phyloP scores from a whole-genome alignment of 2,888 invertebrate species.

The Drosophila melanosoma region DNA sequence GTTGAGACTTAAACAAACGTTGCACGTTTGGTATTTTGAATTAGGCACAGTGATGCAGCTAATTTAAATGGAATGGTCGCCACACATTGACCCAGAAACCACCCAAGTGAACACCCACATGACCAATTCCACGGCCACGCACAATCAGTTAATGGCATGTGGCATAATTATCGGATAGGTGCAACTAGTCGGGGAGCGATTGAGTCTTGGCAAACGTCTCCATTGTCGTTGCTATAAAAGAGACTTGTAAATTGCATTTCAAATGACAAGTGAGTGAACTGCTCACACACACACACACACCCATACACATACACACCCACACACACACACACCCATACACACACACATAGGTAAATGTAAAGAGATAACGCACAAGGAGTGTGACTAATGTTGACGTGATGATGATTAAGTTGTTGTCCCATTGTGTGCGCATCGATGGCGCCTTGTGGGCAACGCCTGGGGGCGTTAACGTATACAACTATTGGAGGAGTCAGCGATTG shows the following conservation, averaged over 20 bases:
- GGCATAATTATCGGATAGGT: slow-evolving; percentile 69
- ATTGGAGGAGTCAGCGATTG: slow-evolving; percentile 46
- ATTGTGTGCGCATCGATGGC: slow-evolving; percentile 59
- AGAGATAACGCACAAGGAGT: slow-evolving; percentile 67
- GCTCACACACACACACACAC: slow-evolving; percentile 1
- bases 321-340: slow-evolving; percentile 3
- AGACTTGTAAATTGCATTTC: slow-evolving; percentile 74
- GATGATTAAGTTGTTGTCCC: slow-evolving; percentile 77
- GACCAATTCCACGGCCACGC: background rate
- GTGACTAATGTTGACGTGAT: slow-evolving; percentile 77
- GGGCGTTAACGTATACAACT: slow-evolving; percentile 32
- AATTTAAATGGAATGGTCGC: slow-evolving; percentile 45
- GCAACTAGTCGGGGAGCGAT: slow-evolving; percentile 43
- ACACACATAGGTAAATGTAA: slow-evolving; percentile 17
- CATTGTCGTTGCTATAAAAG: slow-evolving; percentile 71
- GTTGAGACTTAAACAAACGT: slow-evolving; percentile 47
- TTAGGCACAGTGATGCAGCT: slow-evolving; percentile 45
- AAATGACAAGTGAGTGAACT: slow-evolving; percentile 61
- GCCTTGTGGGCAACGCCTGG: slow-evolving; percentile 45
- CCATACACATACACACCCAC: slow-evolving; percentile 1
- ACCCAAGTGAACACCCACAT: background rate
- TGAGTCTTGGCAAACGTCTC: slow-evolving; percentile 58
- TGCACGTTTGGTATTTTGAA: slow-evolving; percentile 47
- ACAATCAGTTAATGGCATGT: slow-evolving; percentile 59
- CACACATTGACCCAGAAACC: slow-evolving; percentile 3